phyloP scores from a whole-genome alignment of 1,140 invertebrate genomes.

The Coenobita brevimanus region DNA sequence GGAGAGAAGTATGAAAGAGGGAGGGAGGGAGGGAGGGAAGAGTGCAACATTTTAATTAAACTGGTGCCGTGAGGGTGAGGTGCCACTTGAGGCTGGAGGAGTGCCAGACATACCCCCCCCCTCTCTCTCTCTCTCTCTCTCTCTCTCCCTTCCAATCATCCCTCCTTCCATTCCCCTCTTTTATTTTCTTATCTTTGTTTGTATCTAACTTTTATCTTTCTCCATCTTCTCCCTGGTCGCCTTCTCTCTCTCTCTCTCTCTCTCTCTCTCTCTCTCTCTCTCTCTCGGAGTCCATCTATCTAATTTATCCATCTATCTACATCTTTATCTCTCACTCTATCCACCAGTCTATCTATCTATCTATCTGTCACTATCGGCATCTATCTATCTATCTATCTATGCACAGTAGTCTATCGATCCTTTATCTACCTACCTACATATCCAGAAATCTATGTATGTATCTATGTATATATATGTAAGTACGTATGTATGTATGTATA shows the following conservation, averaged over 20 bases:
- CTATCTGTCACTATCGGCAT: not conserved
- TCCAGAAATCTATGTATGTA: too few relatives aligned
- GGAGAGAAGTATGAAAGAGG: not conserved
- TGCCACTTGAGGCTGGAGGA: too few relatives aligned
- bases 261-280: not conserved
- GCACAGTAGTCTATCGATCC: not conserved
- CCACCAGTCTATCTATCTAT: not conserved
- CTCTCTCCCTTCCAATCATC: not conserved
- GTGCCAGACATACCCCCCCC: not conserved
- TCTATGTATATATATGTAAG: too few relatives aligned
- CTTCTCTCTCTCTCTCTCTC: not conserved
- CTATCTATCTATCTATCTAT: not conserved
- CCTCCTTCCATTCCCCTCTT: not conserved
- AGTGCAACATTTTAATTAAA: too few relatives aligned
- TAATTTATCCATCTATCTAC: not conserved
- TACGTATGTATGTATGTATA: constrained; percentile 10
- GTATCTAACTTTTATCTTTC: not conserved
- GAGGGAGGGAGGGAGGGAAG: not conserved
- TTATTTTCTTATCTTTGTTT: not conserved
- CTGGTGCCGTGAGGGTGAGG: too few relatives aligned
- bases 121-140: not conserved
- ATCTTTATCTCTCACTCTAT: not conserved
- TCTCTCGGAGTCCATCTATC: not conserved
- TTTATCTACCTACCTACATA: not conserved
- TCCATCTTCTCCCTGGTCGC: not conserved